Conservation (phyloP, 2,113 vertebrate species). For the Megaceryle torquata region DNA sequence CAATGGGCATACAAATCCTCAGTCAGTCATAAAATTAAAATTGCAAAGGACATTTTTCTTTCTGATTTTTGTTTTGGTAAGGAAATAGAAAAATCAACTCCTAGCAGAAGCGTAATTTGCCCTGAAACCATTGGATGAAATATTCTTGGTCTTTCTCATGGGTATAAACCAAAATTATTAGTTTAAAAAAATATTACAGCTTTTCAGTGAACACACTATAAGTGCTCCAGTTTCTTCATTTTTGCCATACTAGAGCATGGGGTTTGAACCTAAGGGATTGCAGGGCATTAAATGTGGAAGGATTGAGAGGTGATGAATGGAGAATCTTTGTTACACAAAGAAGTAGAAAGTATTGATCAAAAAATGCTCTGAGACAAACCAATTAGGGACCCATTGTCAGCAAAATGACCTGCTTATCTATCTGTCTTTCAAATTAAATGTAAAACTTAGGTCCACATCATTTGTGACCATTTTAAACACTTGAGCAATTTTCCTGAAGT, state of each 20-base stretch:
- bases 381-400: neutral
- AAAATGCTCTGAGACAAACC: neutral
- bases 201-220: neutral
- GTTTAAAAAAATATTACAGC: neutral
- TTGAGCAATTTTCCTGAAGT: neutral
- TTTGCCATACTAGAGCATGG: neutral
- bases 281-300: neutral
- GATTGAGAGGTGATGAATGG: neutral
- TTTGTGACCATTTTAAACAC: neutral
- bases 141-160: neutral
- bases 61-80: neutral
- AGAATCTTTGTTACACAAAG: conserved; percentile 1
- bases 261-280: neutral
- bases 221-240: neutral
- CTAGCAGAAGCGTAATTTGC: neutral
- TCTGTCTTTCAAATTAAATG: conserved; percentile 10
- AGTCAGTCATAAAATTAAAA: neutral
- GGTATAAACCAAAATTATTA: neutral
- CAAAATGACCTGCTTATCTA: neutral
- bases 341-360: conserved; percentile 20
- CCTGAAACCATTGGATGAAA: neutral
- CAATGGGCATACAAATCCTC: neutral
- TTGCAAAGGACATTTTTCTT: neutral
- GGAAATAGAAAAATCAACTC: neutral
- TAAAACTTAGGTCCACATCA: neutral